Evolutionary conservation across 2,888 invertebrate species (phyloP), one percentile per base, ranked within the genome.

Genomic region (Neoascia interrupta): DNA sequence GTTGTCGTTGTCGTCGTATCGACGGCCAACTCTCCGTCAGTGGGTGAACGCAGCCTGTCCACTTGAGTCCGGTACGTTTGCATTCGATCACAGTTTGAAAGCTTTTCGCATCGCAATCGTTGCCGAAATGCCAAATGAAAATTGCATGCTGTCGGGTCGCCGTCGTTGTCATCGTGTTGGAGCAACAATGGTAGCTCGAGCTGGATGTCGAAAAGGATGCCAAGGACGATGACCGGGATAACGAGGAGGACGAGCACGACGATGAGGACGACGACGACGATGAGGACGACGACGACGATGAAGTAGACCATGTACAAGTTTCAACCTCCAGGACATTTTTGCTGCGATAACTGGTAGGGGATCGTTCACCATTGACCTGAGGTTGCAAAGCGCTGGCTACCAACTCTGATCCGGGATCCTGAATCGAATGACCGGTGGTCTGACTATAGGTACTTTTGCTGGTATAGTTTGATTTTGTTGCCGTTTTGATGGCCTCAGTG

Each of bases 11-110:
- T 19, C 23, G 58, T 28, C 72, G 79, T 51, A 87, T 85, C 70
- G 85, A 83, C 11, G 83, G 69, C 86, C 87, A 87, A 49, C 84
- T 85, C 53, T 82, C 41, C 66, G 84, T 84, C 47, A 86, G 82
- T 36, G 86, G 83, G 72, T 87, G 87, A 26, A 86, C 84, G 10
- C 82, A 69, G 37, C 87, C 87, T 70, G 84, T 85, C 87, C 87
- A 87, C 81, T 86, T 86, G 53, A 85, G 76, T 47, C 82, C 84
- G 56, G 83, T 83, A 81, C 82, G 83, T 60, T 83, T 83, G 76
- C 85, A 84, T 82, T 86, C 86, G 83, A 87, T 86, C 83, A 85
- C 84, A 82, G 85, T 84, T 66, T 84, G 85, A 70, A 83, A 87
- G 68, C 82, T 82, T 81, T 83, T 82, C 76, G 80, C 82, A 70